These are phyloP conservation scores for Streptopelia turtur DNA, from an alignment of 2,797 vertebrate genomes.

Conservation along the genomic window DNA sequence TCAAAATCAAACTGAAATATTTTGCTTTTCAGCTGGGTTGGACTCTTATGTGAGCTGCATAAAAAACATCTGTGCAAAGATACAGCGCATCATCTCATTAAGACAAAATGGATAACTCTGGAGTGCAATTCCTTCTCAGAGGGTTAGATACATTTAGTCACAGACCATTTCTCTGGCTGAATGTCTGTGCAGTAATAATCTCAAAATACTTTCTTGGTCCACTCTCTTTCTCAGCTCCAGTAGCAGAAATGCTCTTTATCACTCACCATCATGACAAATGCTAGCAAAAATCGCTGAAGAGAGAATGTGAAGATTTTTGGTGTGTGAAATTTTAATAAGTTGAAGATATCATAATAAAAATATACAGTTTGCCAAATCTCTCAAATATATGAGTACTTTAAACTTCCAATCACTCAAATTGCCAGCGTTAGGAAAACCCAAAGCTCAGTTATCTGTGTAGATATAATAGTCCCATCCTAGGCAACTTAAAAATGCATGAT, in stretches of 20 bases:
- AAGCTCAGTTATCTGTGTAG: not conserved
- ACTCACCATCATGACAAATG: not conserved
- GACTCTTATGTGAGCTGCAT: not conserved
- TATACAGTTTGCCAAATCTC: not conserved
- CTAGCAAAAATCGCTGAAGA: not conserved
- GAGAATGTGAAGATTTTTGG: not conserved
- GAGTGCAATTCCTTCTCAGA: not conserved
- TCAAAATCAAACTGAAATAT: not conserved
- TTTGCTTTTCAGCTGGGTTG: not conserved
- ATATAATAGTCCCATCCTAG: not conserved
- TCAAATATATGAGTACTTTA: not conserved
- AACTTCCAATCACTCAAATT: not conserved
- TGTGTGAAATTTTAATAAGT: not conserved
- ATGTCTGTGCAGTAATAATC: not conserved
- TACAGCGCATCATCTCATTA: not conserved
- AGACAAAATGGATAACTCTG: not conserved
- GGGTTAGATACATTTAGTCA: not conserved
- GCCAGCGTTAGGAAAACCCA: not conserved
- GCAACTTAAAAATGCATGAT: not conserved
- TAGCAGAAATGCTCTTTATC: not conserved
- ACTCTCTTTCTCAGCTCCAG: not conserved
- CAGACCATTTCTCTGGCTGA: not conserved
- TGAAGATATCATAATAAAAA: not conserved
- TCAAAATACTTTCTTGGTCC: not conserved
- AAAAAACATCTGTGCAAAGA: not conserved